Evolutionary conservation across 2,797 vertebrate genomes (phyloP).

Genomic region (Furcifer pardalis): DNA sequence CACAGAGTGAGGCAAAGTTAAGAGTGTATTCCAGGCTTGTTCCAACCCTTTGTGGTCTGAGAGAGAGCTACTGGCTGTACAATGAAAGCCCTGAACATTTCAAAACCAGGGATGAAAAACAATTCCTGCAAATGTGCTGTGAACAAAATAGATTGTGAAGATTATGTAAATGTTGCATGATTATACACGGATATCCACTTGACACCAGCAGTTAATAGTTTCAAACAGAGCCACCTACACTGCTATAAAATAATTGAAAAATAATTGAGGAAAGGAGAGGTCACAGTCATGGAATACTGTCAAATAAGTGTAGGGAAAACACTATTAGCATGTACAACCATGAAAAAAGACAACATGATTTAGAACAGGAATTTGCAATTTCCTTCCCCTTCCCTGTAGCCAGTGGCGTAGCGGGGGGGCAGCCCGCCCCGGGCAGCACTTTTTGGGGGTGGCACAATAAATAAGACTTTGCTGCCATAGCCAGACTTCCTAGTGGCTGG

Average conservation of each 20-base stretch:
- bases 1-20: neutral
- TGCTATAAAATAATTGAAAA: conserved; percentile 29
- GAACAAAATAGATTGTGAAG: conserved; percentile 15
- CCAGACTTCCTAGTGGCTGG: too few relatives aligned
- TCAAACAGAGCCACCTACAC: neutral
- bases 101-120: neutral
- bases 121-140: conserved; percentile 21
- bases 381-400: neutral
- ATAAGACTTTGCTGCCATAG: too few relatives aligned
- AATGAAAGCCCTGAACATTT: neutral
- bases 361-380: neutral
- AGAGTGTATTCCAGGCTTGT: neutral
- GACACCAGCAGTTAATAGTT: conserved; percentile 10
- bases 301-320: neutral
- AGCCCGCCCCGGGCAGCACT: too few relatives aligned
- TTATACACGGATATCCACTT: conserved; percentile 15
- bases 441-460: too few relatives aligned
- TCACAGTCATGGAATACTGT: neutral
- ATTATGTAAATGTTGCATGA: conserved; percentile 21
- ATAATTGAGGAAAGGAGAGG: neutral
- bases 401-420: too few relatives aligned
- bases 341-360: neutral
- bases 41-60: neutral
- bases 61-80: neutral
- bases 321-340: neutral